A percentile compares a stretch with the other conserved stretches of the same genome.
These are phyloP conservation scores for Parnassius smintheus DNA, from an alignment of 2,888 invertebrate species.

Conservation along the genomic window DNA sequence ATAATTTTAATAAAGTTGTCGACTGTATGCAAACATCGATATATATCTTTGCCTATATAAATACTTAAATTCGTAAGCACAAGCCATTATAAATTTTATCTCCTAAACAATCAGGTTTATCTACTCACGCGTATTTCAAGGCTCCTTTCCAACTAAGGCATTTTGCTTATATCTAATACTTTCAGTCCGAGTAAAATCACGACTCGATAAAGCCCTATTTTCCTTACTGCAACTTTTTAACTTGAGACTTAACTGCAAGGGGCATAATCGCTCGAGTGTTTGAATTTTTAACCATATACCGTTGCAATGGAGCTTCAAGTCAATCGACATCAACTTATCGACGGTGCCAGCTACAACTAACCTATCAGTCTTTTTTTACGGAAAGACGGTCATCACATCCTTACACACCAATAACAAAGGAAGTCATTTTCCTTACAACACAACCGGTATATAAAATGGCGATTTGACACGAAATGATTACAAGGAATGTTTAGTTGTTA, in stretches of 20 bases:
- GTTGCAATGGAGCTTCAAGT: slow-evolving; percentile 23
- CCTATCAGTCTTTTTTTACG: slow-evolving; percentile 44
- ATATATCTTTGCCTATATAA: no score
- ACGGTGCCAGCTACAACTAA: slow-evolving; percentile 28
- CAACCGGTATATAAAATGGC: neutral
- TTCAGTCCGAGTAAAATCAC: neutral
- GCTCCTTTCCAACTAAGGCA: slow-evolving; percentile 2
- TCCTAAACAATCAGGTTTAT: neutral
- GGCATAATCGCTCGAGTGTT: neutral
- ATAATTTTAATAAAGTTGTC: no score
- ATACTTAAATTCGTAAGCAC: neutral
- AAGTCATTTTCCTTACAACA: neutral
- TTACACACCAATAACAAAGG: neutral
- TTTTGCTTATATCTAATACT: neutral
- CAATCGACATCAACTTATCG: slow-evolving; percentile 1
- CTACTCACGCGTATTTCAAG: slow-evolving; percentile 1
- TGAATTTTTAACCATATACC: neutral
- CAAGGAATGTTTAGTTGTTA: neutral
- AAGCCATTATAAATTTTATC: slow-evolving; percentile 5
- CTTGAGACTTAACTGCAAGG: neutral
- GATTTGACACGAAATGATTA: neutral
- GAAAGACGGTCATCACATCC: slow-evolving; percentile 35
- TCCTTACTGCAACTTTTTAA: neutral
- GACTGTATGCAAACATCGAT: no score
- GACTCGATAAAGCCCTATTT: neutral